Percentiles rank a stretch among this genome's conserved stretches.
Evolutionary conservation across 2,888 invertebrate species (phyloP).

Genomic region (Trichopoda pennipes): DNA sequence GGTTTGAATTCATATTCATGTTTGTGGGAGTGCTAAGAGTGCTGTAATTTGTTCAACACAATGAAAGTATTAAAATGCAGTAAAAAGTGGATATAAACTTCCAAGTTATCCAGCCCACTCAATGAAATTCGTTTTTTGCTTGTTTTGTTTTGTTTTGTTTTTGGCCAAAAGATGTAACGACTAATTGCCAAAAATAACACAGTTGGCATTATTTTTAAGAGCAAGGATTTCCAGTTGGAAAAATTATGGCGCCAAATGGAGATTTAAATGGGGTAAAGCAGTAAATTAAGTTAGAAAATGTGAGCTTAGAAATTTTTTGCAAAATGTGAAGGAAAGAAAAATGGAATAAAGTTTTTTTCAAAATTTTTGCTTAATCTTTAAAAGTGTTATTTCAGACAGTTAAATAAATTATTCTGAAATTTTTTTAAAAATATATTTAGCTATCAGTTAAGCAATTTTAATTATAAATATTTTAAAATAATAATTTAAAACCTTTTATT

Average conservation of each 20-base stretch:
- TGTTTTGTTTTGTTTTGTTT: not conserved
- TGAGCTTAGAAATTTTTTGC: not conserved
- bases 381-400: too few species aligned
- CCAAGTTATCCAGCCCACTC: slow-evolving; percentile 65
- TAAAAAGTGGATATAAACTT: slow-evolving; percentile 23
- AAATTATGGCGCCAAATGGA: slow-evolving; percentile 11
- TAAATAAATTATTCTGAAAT: too few species aligned
- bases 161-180: slow-evolving; percentile 49
- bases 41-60: slow-evolving; percentile 63
- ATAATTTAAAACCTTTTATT: not conserved
- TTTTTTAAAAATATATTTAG: too few species aligned
- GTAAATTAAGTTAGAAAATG: not conserved
- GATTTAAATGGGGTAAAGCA: not conserved
- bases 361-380: too few species aligned
- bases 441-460: too few species aligned
- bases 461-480: not conserved
- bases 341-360: too few species aligned
- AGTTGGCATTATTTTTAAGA: slow-evolving; percentile 34
- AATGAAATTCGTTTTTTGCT: slow-evolving; percentile 54
- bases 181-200: slow-evolving; percentile 60
- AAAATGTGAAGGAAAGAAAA: too few species aligned
- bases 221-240: slow-evolving; percentile 45
- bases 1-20: slow-evolving; percentile 38
- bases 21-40: slow-evolving; percentile 62
- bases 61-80: slow-evolving; percentile 56